Evolutionary conservation across 2,888 invertebrate genomes (phyloP).

Genomic region (Parnassius smintheus): DNA sequence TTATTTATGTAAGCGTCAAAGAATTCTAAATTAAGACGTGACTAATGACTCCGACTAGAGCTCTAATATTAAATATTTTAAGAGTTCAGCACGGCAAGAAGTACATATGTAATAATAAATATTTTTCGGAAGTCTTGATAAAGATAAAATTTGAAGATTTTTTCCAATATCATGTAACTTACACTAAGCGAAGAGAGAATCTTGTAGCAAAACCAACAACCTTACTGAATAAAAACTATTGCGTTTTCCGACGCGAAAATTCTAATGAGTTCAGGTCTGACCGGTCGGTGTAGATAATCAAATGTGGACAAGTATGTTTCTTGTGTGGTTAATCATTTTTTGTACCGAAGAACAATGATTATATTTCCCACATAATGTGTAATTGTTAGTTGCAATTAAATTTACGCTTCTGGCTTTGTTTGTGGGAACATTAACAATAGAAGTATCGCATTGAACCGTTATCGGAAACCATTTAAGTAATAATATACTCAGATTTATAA

Average conservation of each 20-base stretch:
- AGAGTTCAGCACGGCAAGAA: neutral
- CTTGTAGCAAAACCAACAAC: conserved; percentile 26
- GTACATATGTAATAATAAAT: conserved; percentile 9
- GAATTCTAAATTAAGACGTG: conserved; percentile 47
- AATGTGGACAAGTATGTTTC: conserved; percentile 34
- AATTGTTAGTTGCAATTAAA: conserved; percentile 15
- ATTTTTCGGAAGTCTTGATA: too few relatives aligned
- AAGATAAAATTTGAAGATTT: neutral
- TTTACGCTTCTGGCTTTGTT: conserved; percentile 6
- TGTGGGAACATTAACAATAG: conserved; percentile 9
- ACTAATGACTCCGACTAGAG: conserved; percentile 31
- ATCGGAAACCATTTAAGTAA: too few relatives aligned
- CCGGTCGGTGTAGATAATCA: conserved; percentile 50
- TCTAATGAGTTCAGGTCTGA: conserved; percentile 40
- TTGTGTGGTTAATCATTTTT: conserved; percentile 36
- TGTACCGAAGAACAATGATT: conserved; percentile 38
- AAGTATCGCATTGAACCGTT: conserved; percentile 1
- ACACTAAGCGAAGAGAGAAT: conserved; percentile 59
- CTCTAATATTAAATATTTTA: conserved; percentile 21
- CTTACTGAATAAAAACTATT: conserved; percentile 23
- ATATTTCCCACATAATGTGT: conserved; percentile 31
- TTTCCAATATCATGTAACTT: conserved; percentile 39
- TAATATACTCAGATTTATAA: too few relatives aligned
- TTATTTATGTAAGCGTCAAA: conserved; percentile 54
- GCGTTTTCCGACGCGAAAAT: conserved; percentile 39